Percentiles rank a stretch among this genome's conserved stretches.
phyloP scores from a whole-genome alignment of 2,797 vertebrate genomes.

The Helostoma temminkii region DNA sequence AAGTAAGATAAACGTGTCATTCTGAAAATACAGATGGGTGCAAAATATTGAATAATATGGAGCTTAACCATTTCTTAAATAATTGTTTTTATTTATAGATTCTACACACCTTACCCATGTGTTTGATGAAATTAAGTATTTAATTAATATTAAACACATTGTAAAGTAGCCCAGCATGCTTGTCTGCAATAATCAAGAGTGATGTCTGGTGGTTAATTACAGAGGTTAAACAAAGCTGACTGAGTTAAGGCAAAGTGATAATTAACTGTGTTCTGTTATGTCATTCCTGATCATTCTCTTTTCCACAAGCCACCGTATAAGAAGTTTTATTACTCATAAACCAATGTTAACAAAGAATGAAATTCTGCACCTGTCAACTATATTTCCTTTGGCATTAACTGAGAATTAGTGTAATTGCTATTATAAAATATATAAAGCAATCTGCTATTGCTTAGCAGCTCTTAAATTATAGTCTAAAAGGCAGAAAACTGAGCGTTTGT shows the following conservation, averaged over 20 bases:
- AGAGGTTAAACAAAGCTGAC: accelerated
- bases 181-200: not conserved
- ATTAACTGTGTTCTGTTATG: not conserved
- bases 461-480: slow-evolving; percentile 55
- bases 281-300: not conserved
- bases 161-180: not conserved
- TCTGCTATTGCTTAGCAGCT: slow-evolving; percentile 47
- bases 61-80: too few relatives aligned
- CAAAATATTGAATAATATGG: too few relatives aligned
- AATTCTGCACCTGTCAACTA: slow-evolving; percentile 24
- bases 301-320: slow-evolving; percentile 21
- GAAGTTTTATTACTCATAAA: not conserved
- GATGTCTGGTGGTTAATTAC: too few relatives aligned
- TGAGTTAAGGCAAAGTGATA: too few relatives aligned
- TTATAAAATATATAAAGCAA: slow-evolving; percentile 38
- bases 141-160: not conserved
- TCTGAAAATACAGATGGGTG: too few relatives aligned
- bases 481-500: slow-evolving; percentile 32
- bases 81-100: too few relatives aligned
- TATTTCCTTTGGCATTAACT: slow-evolving; percentile 49
- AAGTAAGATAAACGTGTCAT: too few relatives aligned
- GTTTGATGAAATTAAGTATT: not conserved
- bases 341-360: slow-evolving; percentile 27
- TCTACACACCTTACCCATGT: too few relatives aligned
- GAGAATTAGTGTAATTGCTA: slow-evolving; percentile 45